Percentiles rank a stretch among this genome's conserved stretches.
Evolutionary conservation across 2,113 vertebrate genomes (phyloP).

Genomic region (Mixornis gularis): DNA sequence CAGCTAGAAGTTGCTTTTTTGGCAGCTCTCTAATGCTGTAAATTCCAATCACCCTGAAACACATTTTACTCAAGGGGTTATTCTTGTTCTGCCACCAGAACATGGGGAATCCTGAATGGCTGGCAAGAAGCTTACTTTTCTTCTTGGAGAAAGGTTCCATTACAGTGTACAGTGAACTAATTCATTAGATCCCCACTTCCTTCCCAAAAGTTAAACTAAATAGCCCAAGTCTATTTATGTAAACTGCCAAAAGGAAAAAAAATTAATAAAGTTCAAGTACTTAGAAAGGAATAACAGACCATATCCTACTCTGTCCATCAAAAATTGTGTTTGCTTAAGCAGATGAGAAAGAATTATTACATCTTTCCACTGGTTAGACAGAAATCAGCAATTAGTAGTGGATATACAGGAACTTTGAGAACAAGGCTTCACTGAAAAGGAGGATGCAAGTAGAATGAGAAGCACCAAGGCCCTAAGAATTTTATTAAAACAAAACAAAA

Average conservation of each 20-base stretch:
- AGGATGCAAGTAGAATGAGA: neutral
- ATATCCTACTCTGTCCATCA: neutral
- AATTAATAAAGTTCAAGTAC: neutral
- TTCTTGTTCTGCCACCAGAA: constrained; percentile 57
- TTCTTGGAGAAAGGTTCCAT: constrained; percentile 49
- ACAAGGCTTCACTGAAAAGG: neutral
- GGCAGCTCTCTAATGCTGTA: constrained; percentile 26
- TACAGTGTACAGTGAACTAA: constrained; percentile 55
- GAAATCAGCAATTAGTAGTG: neutral
- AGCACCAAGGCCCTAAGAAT: neutral
- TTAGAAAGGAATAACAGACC: constrained; percentile 17
- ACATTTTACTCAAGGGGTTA: constrained; percentile 45
- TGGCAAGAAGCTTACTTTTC: constrained; percentile 40
- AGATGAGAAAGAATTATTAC: neutral
- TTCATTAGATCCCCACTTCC: constrained; percentile 42
- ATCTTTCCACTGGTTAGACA: neutral
- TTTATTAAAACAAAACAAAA: neutral
- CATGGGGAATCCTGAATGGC: constrained; percentile 47
- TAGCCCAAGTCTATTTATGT: constrained; percentile 3
- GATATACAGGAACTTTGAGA: neutral
- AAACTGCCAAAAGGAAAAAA: constrained; percentile 14
- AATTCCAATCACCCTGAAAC: constrained; percentile 23
- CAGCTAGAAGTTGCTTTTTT: constrained; percentile 31
- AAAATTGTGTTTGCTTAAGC: neutral
- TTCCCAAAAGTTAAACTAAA: constrained; percentile 38